A percentile compares a stretch with the other conserved stretches of the same genome.
Conservation (phyloP, 2,888 invertebrate species). For the Synanthedon vespiformis region DNA sequence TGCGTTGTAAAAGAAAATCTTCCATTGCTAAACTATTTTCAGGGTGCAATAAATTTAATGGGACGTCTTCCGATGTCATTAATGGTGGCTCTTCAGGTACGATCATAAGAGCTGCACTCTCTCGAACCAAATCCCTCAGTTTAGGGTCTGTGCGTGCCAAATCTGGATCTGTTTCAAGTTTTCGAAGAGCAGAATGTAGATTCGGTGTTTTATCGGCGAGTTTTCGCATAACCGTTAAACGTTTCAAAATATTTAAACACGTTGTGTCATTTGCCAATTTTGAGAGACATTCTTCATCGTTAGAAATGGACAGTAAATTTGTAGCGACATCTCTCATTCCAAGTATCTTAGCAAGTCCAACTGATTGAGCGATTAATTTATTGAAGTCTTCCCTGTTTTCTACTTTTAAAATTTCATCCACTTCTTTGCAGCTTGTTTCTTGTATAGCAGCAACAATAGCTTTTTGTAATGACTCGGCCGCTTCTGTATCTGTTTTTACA, state of each 20-base stretch:
- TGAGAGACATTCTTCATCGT: constrained; percentile 67
- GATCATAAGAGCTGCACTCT: constrained; percentile 79
- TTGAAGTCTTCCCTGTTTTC: constrained; percentile 40
- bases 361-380: constrained; percentile 72
- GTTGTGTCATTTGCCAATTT: constrained; percentile 70
- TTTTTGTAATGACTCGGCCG: constrained; percentile 74
- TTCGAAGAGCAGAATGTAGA: constrained; percentile 71
- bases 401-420: constrained; percentile 63
- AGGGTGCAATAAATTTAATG: constrained; percentile 73
- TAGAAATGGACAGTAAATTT: constrained; percentile 62
- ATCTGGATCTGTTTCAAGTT: constrained; percentile 75
- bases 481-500: constrained; percentile 74
- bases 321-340: constrained; percentile 75
- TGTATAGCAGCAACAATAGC: constrained; percentile 76
- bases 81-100: constrained; percentile 73
- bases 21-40: constrained; percentile 83
- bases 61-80: constrained; percentile 77
- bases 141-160: constrained; percentile 77
- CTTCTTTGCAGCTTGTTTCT: constrained; percentile 70
- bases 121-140: constrained; percentile 76
- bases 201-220: constrained; percentile 76
- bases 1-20: constrained; percentile 75
- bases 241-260: constrained; percentile 75
- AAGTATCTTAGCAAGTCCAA: constrained; percentile 76
- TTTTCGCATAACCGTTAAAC: constrained; percentile 78